These are phyloP conservation scores for Poeciliopsis turneri DNA, from an alignment of 2,797 vertebrate species.

Conservation along the genomic window DNA sequence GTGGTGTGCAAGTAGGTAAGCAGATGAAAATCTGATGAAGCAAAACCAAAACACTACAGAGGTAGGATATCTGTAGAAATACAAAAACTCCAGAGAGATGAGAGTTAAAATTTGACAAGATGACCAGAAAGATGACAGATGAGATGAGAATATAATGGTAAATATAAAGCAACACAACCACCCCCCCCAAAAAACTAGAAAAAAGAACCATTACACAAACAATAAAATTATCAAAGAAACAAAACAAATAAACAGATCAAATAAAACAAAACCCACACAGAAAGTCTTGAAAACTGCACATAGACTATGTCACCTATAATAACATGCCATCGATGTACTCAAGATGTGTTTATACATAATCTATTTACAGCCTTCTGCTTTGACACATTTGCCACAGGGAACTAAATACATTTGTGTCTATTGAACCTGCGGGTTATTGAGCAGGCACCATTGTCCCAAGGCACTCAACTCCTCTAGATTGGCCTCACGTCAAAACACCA, in stretches of 20 bases:
- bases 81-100: background rate
- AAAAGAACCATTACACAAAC: background rate
- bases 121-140: background rate
- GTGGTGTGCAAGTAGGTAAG: background rate
- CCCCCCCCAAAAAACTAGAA: background rate
- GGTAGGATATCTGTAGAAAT: background rate
- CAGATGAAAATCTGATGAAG: background rate
- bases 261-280: background rate
- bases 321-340: constrained; percentile 32
- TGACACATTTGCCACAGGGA: constrained; percentile 49
- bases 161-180: background rate
- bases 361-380: constrained; percentile 49
- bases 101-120: background rate
- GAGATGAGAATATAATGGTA: background rate
- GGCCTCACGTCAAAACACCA: constrained; percentile 60
- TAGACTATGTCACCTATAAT: background rate
- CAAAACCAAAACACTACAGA: background rate
- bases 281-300: background rate
- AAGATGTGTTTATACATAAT: constrained; percentile 46
- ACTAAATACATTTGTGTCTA: constrained; percentile 14
- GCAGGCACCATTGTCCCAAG: constrained; percentile 24
- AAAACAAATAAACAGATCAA: background rate
- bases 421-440: constrained; percentile 18
- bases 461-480: constrained; percentile 35
- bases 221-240: background rate